These are phyloP conservation scores for Liolophura sinensis DNA, from an alignment of 1,140 invertebrate species.

Conservation along the genomic window DNA sequence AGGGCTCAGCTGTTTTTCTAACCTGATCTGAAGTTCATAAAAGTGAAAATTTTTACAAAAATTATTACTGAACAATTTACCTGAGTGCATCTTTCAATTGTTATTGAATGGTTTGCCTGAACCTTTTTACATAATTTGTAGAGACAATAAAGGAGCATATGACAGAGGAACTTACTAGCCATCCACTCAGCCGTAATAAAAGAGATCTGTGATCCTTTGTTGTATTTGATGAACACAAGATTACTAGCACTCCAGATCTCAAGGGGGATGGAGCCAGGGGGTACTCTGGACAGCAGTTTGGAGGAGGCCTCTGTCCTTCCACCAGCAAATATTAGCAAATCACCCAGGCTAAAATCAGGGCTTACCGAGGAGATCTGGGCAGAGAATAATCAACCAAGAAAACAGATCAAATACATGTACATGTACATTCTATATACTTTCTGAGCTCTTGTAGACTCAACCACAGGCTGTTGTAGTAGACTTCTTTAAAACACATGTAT, in stretches of 20 bases:
- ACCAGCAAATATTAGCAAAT: slow-evolving; percentile 92
- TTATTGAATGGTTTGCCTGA: no score
- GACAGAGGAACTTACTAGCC: neutral
- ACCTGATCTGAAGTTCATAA: no score
- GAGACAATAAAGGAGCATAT: neutral
- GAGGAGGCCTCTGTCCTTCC: slow-evolving; percentile 93
- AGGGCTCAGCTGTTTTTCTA: no score
- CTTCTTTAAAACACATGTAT: neutral
- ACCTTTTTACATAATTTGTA: no score
- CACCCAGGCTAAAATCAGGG: slow-evolving; percentile 94
- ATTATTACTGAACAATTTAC: neutral
- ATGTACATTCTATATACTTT: neutral
- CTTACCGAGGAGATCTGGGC: slow-evolving; percentile 94
- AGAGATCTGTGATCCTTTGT: slow-evolving; percentile 72
- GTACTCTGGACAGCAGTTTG: slow-evolving; percentile 86
- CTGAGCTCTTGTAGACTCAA: neutral
- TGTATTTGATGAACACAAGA: slow-evolving; percentile 97
- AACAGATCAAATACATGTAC: neutral
- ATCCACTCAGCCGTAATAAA: neutral
- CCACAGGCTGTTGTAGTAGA: neutral
- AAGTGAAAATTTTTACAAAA: no score
- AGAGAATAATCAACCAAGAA: slow-evolving; percentile 10
- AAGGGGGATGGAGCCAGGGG: slow-evolving; percentile 74
- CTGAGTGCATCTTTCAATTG: neutral
- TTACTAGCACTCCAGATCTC: slow-evolving; percentile 91